These are phyloP conservation scores for Venusia cambrica DNA, from an alignment of 2,888 invertebrate species.

Conservation along the genomic window DNA sequence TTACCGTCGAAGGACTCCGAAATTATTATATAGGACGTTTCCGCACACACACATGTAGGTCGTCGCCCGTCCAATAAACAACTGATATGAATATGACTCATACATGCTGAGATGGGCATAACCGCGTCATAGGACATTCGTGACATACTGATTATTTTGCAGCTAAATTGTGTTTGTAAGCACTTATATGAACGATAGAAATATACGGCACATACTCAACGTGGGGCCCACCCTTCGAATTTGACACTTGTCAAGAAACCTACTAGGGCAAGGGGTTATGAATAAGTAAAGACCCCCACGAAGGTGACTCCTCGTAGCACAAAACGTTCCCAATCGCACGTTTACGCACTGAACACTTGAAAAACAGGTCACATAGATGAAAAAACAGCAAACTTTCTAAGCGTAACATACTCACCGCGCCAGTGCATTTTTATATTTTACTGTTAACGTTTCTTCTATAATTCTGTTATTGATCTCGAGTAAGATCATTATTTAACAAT, in stretches of 20 bases:
- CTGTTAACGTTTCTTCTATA: constrained; percentile 96
- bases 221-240: constrained; percentile 75
- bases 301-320: constrained; percentile 33
- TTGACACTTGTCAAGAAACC: constrained; percentile 74
- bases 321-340: constrained; percentile 30
- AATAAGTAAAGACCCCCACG: constrained; percentile 44
- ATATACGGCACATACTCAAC: constrained; percentile 54
- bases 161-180: constrained; percentile 31
- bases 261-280: constrained; percentile 66
- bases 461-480: constrained; percentile 99
- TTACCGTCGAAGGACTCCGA: constrained; percentile 59
- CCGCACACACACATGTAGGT: constrained; percentile 59
- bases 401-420: constrained; percentile 92
- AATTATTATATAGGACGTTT: constrained; percentile 67
- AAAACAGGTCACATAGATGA: constrained; percentile 50
- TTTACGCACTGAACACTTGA: constrained; percentile 36
- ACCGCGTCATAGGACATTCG: constrained; percentile 55
- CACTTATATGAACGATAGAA: constrained; percentile 31
- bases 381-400: constrained; percentile 77
- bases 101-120: constrained; percentile 65
- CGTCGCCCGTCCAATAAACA: constrained; percentile 53
- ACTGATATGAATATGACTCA: constrained; percentile 72
- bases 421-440: constrained; percentile 97
- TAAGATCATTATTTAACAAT: constrained; percentile 91
- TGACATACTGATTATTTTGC: constrained; percentile 43